Evolutionary conservation across 2,113 vertebrate genomes (phyloP), one percentile per base, ranked within the genome.

Genomic region (Phocoena phocoena): DNA sequence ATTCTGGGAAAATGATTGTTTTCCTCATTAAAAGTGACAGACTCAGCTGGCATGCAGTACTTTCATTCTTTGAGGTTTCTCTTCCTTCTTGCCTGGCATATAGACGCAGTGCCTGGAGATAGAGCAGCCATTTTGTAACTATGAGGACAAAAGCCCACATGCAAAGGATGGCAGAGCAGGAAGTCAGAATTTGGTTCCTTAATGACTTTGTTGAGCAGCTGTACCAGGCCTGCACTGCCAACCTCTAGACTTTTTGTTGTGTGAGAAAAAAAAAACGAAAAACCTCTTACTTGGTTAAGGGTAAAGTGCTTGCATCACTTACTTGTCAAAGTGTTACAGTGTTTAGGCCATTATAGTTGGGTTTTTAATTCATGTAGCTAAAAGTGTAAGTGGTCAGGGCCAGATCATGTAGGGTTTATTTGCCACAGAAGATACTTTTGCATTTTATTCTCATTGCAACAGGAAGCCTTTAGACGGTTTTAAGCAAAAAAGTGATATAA

Each of bases 391-490:
- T 81, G 55, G 77, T 95, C 65, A 93, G n/a, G 50, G 70, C 33
- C 58, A 92, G 70, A 28, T 41, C 21, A 25, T 6, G 9, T 84
- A 53, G 21, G 13, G 63, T 84, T 83, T 80, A 88, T 82, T 93
- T 93, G 44, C 65, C 13, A 20, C 14, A 71, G 44, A 60, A 80
- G 85, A 89, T 73, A 92, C 18, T 88, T 95, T 71, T 94, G 50
- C 38, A 74, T 70, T 92, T 96, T 67, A 41, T 90, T 94, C 36
- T 95, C 73, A 88, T 86, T 87, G 62, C 36, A 94, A 53, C 25
- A 79, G 67, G 26, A 95, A 92, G 50, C 53, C 33, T 76, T 71
- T 81, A 74, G 68, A 87, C 25, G 12, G 2, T 85, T 96, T 96
- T 90, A 92, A 88, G 26, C 44, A 76, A 76, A 44, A 74, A 13